Evolutionary conservation across 2,888 invertebrate species (phyloP), one percentile per base, ranked within the genome.

Genomic region (Mylabris sibirica): DNA sequence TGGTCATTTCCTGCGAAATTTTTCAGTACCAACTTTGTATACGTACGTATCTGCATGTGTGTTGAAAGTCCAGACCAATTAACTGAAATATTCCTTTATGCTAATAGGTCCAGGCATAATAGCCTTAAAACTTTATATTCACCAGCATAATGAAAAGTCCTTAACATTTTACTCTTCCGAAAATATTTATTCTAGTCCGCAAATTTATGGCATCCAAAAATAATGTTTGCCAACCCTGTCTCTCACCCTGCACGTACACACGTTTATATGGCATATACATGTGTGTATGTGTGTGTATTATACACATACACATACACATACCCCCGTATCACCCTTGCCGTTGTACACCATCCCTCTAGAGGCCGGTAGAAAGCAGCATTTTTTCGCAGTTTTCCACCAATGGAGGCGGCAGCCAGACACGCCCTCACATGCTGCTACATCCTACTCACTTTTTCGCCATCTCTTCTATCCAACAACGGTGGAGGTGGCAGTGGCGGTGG

Each of bases 121-220:
- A 82, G 84, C 84, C 83, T 83, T 83, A 84, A 84, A 84, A 84
- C 83, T 84, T 83, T 83, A 82, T 83, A 82, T 81, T 81, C 83
- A 77, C 78, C 82, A 77, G 82, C 80, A 84, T 84, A 84, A 84
- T 85, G 84, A 82, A 84, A 85, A 84, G 84, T 85, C 84, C 85
- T 85, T 85, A 84, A 83, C 84, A 83, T 84, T 84, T 83, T 84
- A 82, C 84, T 84, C 84, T 84, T 84, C 83, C 83, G 82, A 85
- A 85, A 85, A 85, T 85, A 84, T 85, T 85, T 85, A 84, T 85
- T 84, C 84, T 84, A 79, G 82, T 80, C 83, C 83, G 83, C 82
- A 84, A 85, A 85, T 85, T 85, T 85, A 84, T 84, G 84, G 83
- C 84, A 83, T 82, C 83, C 84, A 81, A 84, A 85, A 85, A 84